Conservation (phyloP, 1,140 invertebrate genomes). For the Oppia nitens region DNA sequence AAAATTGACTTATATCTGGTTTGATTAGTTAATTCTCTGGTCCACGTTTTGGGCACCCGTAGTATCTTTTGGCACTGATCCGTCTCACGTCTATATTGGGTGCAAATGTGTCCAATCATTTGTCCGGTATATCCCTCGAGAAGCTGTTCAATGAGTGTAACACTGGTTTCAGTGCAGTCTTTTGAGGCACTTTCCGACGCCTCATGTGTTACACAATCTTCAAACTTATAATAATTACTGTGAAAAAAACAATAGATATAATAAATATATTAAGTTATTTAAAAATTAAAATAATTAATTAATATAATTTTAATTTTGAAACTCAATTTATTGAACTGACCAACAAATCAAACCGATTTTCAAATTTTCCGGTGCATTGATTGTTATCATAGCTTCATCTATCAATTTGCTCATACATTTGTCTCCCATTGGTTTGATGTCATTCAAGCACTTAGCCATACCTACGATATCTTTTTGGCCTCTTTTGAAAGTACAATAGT, state of each 20-base stretch:
- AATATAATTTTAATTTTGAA: not conserved
- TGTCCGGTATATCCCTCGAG: slow-evolving; percentile 10
- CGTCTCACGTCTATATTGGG: not conserved
- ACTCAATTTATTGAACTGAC: slow-evolving; percentile 9
- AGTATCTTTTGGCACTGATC: slow-evolving; percentile 4
- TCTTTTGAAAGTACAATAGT: slow-evolving; percentile 9
- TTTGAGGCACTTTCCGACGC: not conserved
- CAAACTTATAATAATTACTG: slow-evolving; percentile 6
- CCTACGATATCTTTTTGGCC: slow-evolving; percentile 1
- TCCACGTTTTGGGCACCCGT: not conserved
- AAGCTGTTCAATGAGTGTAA: slow-evolving; percentile 6
- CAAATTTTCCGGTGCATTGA: not conserved
- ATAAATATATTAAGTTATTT: too few relatives aligned
- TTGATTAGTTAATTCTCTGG: not conserved
- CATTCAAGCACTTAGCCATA: slow-evolving; percentile 9
- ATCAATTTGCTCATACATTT: slow-evolving; percentile 3
- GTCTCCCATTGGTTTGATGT: not conserved
- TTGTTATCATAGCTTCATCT: not conserved
- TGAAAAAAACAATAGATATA: too few relatives aligned
- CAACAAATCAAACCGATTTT: slow-evolving; percentile 9
- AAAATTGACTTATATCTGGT: slow-evolving; percentile 8
- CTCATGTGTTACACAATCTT: slow-evolving; percentile 6
- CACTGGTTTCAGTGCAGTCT: not conserved
- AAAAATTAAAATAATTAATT: too few relatives aligned
- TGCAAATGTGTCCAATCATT: not conserved